Evolutionary conservation across 92 coral and sea anemone species (phyloP), one percentile per base, ranked within the genome.

Genomic region (Zoanthus sansibaricus): DNA sequence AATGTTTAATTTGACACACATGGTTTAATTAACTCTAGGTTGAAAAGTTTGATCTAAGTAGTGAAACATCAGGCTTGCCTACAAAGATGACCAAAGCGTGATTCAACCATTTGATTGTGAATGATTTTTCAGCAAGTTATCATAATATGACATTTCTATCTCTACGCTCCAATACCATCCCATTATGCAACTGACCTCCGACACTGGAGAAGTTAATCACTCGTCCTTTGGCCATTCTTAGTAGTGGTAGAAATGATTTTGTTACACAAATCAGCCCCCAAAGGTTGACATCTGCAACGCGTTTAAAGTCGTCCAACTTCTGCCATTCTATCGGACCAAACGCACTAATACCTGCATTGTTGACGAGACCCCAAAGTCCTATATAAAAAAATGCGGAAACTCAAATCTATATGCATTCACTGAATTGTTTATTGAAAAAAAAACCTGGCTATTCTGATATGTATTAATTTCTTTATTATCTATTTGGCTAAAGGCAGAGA

Each of bases 241-340:
- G 64, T 54, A 89, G 88, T 8, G 91, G 91, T 7, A 89, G 83
- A 71, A 89, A 89, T 6, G 78, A 83, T 77, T 83, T 89, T 16
- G 91, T 83, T n/a, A 89, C 88, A 45, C 70, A 83, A 83, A 89
- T 77, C 78, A 83, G 5, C 44, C 91, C 91, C 91, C 91, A 89
- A 45, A 89, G 72, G 71, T 89, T 89, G 48, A 89, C 88, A 62
- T 89, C 88, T 3, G 79, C 84, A 58, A 89, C 54, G 14, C 86
- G 77, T 58, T 83, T 83, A 70, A 89, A 72, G 0, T 83, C 83
- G 1, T 89, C 84, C 44, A 83, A 7, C 17, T 21, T 59, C 31
- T 72, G 88, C 91, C 91, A 89, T 59, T 89, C 91, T 9, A 89
- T 76, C 10, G 88, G 88, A 18, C 91, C 82, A 66, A 56, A 18